These are phyloP conservation scores for Saimiri boliviensis DNA, from an alignment of 2,113 vertebrate genomes.

Conservation along the genomic window DNA sequence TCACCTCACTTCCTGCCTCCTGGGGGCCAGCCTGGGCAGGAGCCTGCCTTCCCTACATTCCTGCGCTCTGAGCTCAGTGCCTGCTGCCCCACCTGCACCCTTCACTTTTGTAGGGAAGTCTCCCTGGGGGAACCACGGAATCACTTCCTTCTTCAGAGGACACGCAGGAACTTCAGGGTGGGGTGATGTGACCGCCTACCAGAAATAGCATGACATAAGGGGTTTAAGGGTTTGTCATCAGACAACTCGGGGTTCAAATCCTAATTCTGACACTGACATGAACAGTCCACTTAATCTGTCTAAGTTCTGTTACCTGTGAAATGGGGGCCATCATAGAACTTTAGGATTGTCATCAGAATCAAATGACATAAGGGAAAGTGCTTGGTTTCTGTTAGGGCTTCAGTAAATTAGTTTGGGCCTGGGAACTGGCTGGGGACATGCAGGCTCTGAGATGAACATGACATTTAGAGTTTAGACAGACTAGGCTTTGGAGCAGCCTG, in stretches of 20 bases:
- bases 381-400: background rate
- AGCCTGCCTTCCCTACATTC: slow-evolving; percentile 74
- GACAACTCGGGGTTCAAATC: slow-evolving; percentile 15
- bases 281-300: slow-evolving; percentile 18
- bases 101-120: slow-evolving; percentile 17
- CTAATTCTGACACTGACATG: slow-evolving; percentile 21
- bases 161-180: slow-evolving; percentile 37
- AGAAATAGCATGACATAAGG: slow-evolving; percentile 50
- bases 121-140: slow-evolving; percentile 20
- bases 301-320: slow-evolving; percentile 36
- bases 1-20: slow-evolving; percentile 57
- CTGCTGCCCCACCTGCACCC: slow-evolving; percentile 63
- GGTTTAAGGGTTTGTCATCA: slow-evolving; percentile 64
- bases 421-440: background rate
- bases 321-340: background rate
- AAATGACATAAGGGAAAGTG: slow-evolving; percentile 6
- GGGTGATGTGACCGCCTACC: slow-evolving; percentile 15
- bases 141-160: slow-evolving; percentile 65
- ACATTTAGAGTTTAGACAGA: background rate
- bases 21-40: slow-evolving; percentile 69
- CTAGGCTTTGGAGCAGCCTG: background rate
- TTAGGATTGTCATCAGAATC: background rate
- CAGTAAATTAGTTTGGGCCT: background rate
- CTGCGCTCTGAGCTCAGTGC: slow-evolving; percentile 73
- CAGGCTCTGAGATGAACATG: background rate